Base-by-base conservation (phyloP, 2,888 invertebrate genomes). In the Hedya salicella region DNA sequence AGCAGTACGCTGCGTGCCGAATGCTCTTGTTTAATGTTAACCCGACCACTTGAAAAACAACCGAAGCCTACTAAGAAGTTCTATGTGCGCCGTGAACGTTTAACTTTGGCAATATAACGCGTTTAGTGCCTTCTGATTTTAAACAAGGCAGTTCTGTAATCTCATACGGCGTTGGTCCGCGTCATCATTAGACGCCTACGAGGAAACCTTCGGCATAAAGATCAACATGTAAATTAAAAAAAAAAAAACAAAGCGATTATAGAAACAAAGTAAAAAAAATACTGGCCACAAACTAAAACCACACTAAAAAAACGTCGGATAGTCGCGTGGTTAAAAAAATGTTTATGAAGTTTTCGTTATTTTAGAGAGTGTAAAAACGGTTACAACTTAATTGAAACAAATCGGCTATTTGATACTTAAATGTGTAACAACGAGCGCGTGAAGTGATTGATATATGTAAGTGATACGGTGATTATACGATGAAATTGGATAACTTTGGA, bases 401-500 rank as follows among this genome's bases (percentile, higher is more conserved):
- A 50, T 49, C 49, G 17, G 60, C 14, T 40, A 66, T 54, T 60
- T 21, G 60, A 60, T 60, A 65, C 39, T 21, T 50, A 30, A 36
- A 65, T 53, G 60, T 65, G 65, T 59, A 59, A 59, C 57, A 52
- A 40, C 25, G 32, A 64, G 44, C 36, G 36, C 57, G 67, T 62
- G 53, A 68, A 60, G 68, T 69, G 66, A 68, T 52, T 69, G 68
- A 66, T 50, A 62, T 50, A 52, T 63, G 56, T 36, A 50, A 46
- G 57, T 67, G 68, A 46, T 49, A 49, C 49, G 46, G 36, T 76
- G 76, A 74, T 68, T 73, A 71, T 71, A 80, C 68, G 49, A 92
- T 92, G 92, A 92, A 91, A 85, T 79, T 92, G 85, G 91, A 92
- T 83, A 92, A 91, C 76, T 86, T 86, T 79, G 89, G 90, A 81